Evolutionary conservation across 2,888 invertebrate genomes (phyloP).

Genomic region (Eupithecia exiguata): DNA sequence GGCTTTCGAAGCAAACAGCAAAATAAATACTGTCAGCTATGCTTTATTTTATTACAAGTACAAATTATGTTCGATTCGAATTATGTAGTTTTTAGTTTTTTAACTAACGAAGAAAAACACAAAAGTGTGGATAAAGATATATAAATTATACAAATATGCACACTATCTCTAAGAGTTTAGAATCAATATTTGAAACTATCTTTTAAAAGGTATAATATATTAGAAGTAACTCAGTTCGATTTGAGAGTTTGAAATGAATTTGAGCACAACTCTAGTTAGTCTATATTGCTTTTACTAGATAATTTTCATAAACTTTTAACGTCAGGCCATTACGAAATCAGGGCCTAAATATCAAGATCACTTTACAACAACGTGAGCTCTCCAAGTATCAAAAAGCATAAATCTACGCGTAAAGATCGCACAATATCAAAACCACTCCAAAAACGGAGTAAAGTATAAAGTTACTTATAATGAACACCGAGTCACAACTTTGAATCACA

Average conservation of each 20-base stretch:
- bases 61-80: too few species aligned
- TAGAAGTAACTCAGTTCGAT: neutral
- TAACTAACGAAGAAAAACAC: neutral
- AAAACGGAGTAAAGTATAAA: constrained; percentile 34
- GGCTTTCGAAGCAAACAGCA: too few species aligned
- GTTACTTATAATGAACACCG: constrained; percentile 43
- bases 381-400: constrained; percentile 13
- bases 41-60: too few species aligned
- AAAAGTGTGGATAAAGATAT: neutral
- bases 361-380: neutral
- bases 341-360: neutral
- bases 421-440: constrained; percentile 41
- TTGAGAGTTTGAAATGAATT: constrained; percentile 2
- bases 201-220: too few species aligned
- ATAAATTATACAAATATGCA: neutral
- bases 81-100: neutral
- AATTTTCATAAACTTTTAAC: neutral
- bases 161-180: neutral
- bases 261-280: constrained; percentile 8
- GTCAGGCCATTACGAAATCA: neutral
- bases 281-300: neutral
- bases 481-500: constrained; percentile 45
- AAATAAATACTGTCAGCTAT: too few species aligned
- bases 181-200: neutral
- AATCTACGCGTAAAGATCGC: constrained; percentile 20